phyloP scores from a whole-genome alignment of 2,888 invertebrate genomes.

The Lepidonotus clava region DNA sequence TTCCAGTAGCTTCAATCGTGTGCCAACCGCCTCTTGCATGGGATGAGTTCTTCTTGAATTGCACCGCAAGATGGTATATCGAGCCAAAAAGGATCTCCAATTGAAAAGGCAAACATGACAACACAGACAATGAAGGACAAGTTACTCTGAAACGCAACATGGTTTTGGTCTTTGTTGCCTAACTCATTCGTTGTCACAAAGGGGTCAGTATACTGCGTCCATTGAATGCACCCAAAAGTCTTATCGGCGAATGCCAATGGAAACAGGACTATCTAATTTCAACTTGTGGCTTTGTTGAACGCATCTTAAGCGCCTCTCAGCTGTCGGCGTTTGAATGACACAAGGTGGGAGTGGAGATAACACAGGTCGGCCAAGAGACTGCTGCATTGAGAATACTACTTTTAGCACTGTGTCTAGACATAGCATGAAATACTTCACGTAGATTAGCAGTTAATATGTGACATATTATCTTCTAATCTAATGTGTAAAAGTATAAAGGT shows the following conservation, averaged over 20 bases:
- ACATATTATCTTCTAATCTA: no score
- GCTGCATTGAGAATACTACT: no score
- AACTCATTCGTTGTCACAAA: not conserved
- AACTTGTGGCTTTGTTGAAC: conserved; percentile 28
- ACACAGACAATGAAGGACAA: not conserved
- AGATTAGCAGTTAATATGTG: no score
- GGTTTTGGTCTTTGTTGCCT: conserved; percentile 35
- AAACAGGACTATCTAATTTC: conserved; percentile 36
- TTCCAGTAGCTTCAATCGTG: not conserved
- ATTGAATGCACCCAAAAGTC: not conserved
- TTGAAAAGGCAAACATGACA: not conserved
- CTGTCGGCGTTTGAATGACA: not conserved
- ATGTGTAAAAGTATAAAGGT: no score
- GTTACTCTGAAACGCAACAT: conserved; percentile 24
- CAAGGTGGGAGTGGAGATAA: conserved; percentile 3
- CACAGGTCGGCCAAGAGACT: no score
- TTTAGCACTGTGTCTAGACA: no score
- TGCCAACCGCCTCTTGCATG: conserved; percentile 21
- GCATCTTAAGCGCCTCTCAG: not conserved
- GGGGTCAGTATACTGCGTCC: conserved; percentile 29
- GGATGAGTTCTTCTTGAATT: conserved; percentile 22
- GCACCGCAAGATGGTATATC: conserved; percentile 17
- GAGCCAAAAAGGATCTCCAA: conserved; percentile 2
- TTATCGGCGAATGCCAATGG: conserved; percentile 22
- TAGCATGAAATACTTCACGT: no score